Evolutionary conservation across 2,888 invertebrate species (phyloP).

Genomic region (Helobdella robusta): DNA sequence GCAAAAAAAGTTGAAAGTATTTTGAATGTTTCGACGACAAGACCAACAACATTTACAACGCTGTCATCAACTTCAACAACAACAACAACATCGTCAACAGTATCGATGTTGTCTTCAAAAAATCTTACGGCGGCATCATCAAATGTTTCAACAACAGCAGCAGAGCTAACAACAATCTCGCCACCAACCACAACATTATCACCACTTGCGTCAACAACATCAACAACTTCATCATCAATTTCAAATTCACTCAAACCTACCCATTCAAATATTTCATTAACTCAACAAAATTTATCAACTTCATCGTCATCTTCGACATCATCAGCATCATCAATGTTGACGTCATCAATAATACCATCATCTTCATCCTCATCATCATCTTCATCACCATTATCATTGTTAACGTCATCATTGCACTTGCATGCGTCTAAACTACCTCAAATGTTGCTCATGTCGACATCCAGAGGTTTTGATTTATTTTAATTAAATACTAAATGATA

Average conservation of each 20-base stretch:
- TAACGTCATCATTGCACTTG: neutral
- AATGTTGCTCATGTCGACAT: neutral
- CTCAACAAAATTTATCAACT: neutral
- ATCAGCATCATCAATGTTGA: neutral
- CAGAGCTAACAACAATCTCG: neutral
- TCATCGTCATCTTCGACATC: neutral
- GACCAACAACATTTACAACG: too few relatives aligned
- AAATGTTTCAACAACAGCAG: constrained; percentile 6
- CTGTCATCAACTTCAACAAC: too few relatives aligned
- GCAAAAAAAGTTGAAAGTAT: too few relatives aligned
- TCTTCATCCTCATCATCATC: neutral
- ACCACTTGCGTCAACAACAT: constrained; percentile 12
- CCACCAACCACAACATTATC: constrained; percentile 16
- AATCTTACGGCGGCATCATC: constrained; percentile 10
- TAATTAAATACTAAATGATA: too few relatives aligned
- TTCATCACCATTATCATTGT: neutral
- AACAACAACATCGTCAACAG: constrained; percentile 23
- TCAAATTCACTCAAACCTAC: constrained; percentile 7
- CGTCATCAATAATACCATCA: neutral
- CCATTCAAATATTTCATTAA: neutral
- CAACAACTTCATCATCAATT: neutral
- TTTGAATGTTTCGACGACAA: too few relatives aligned
- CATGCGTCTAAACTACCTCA: neutral
- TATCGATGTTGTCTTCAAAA: constrained; percentile 13
- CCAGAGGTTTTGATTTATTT: too few relatives aligned